Base-by-base conservation (phyloP, 2,888 invertebrate genomes). In the Tetrapedia diversipes region DNA sequence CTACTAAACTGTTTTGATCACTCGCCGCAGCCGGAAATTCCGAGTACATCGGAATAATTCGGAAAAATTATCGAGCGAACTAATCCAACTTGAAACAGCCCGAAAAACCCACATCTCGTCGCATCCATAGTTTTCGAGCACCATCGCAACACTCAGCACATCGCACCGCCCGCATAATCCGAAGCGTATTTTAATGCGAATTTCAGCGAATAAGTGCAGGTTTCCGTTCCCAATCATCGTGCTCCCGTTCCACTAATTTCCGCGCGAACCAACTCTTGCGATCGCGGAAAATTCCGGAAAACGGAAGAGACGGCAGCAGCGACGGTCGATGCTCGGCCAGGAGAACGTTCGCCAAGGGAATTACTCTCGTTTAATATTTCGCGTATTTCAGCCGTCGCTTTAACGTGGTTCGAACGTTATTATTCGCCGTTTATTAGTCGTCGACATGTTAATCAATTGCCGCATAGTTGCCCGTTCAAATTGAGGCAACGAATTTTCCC, bases 341-440 rank as follows among this genome's bases (percentile, higher is more conserved):
- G 16, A 24, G 16, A 24, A 39, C 37, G 37, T 34, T 43, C 37
- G 24, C 49, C 27, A 11, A 37, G 27, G 41, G 22, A 43, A 29
- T 69, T 51, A n/a, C 34, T 24, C 34, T 16, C 34, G 22, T 29
- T 41, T 19, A 11, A 11, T 8, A 32, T 45, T 68, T 60, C 45
- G 1, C 22, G 22, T 41, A 8, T 39, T 39, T 16, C 32, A 11
- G 11, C 16, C 41, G 16, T 6, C 4, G 19, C 4, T 54, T 72
- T 60, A 43, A 67, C 39, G 68, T 24, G 60, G 37, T 27, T 19
- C 4, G 19, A 14, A 32, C 43, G 29, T 19, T 60, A 32, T 68
- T 68, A 54, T 22, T 45, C 43, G 43, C 32, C 32, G 3, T 61
- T 54, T 56, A 66, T 61, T 69, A 45, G 32, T 16, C 4, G 11